Base-by-base conservation (phyloP, 2,113 vertebrate species). In the Abramis brama region DNA sequence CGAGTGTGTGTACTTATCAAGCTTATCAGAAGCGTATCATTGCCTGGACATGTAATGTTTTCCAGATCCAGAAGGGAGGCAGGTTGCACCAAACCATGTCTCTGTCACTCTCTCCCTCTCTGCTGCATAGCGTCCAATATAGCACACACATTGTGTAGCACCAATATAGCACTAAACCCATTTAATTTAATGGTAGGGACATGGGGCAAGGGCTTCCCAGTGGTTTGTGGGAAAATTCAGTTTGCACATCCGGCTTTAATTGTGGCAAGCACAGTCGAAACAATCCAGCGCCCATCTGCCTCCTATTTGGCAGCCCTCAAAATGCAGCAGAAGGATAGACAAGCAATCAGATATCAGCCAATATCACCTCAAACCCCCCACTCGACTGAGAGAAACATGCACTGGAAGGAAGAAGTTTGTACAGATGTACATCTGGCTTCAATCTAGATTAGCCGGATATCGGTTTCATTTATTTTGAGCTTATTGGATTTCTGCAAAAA, bases 21-120 rank as follows among this genome's bases (percentile, higher is more conserved):
- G 73, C n/a, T 86, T 87, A 88, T 89, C 81, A 88, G 77, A 62
- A 84, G 62, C 79, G 66, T 47, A 50, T 66, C 80, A 75, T 68
- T 59, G 78, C 27, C 45, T 60, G 23, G 60, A 86, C 62, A 84
- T 82, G 81, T 86, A 33, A 47, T 25, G 36, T 77, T 79, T 80
- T 79, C 71, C 60, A 78, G 84, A 79, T 78, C 85, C 64, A 66
- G 76, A 33, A 84, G 81, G 50, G 83, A 80, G 59, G 50, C 70
- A 86, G 86, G 88, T 89, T 82, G 81, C 76, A 71, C 73, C 62
- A 86, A 84, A 77, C 66, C 60, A 27, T 36, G 12, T 68, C 68
- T 27, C 81, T 55, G 36, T 76, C 81, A 50, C 27, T 27, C 45
- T 9, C 79, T 74, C 79, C 30, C 25, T 39, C 27, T 33, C 30